Evolutionary conservation across 53 echinoderm and acorn worm genomes (phyloP).

Genomic region (Apostichopus leukothele): DNA sequence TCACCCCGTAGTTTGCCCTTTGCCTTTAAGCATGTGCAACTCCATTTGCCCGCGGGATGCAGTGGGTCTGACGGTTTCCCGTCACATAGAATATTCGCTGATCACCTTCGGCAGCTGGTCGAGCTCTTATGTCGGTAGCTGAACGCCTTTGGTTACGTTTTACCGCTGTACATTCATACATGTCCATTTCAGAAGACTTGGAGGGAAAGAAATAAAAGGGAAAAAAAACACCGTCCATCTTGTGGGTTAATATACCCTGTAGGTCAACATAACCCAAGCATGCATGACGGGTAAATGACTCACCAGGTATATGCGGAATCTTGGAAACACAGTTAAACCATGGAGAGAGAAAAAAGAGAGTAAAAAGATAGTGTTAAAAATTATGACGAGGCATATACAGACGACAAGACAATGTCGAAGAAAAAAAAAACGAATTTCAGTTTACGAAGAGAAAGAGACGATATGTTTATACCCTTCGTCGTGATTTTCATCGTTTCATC

Average conservation of each 20-base stretch:
- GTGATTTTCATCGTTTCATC: no score
- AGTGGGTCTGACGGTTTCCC: constrained; percentile 22
- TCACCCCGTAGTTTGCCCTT: constrained; percentile 5
- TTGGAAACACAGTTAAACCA: no score
- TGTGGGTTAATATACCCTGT: not conserved
- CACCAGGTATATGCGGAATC: not conserved
- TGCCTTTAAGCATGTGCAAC: not conserved
- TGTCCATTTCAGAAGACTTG: not conserved
- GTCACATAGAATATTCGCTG: constrained; percentile 37
- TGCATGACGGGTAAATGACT: not conserved
- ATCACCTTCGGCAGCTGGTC: constrained; percentile 30
- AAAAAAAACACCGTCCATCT: not conserved
- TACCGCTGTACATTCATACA: not conserved
- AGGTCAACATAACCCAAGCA: not conserved
- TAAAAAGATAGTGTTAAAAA: no score
- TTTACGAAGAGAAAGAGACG: no score
- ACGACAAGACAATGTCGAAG: no score
- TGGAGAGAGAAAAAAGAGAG: no score
- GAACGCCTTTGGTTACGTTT: constrained; percentile 34
- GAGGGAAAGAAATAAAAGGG: no score
- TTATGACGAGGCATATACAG: no score
- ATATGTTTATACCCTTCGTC: no score
- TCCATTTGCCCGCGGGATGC: constrained; percentile 47
- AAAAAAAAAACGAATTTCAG: no score
- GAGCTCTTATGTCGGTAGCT: constrained; percentile 24